These are phyloP conservation scores for Strix uralensis DNA, from an alignment of 2,113 vertebrate genomes.

Conservation along the genomic window DNA sequence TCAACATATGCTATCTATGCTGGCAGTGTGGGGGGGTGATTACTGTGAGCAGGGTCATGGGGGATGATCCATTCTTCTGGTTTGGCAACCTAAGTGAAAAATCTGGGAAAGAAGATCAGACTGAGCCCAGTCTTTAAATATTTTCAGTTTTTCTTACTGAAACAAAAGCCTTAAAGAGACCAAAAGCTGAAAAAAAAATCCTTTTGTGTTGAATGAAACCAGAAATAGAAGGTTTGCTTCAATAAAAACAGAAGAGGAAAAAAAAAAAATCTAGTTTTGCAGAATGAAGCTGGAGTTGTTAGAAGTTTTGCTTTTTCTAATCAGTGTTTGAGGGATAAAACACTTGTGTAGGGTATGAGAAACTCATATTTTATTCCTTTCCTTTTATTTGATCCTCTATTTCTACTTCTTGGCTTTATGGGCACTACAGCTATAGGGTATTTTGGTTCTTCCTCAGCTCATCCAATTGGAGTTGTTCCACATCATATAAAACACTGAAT, in stretches of 20 bases:
- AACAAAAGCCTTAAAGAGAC: conserved; percentile 61
- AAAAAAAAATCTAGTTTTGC: not conserved
- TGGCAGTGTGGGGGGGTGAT: not conserved
- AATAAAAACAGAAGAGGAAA: not conserved
- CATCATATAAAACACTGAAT: conserved; percentile 59
- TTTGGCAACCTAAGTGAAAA: conserved; percentile 61
- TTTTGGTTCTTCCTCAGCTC: conserved; percentile 32
- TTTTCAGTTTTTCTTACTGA: conserved; percentile 54
- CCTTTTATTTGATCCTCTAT: not conserved
- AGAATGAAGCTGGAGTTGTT: not conserved
- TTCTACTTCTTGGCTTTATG: not conserved
- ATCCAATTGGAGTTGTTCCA: conserved; percentile 56
- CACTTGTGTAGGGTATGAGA: accelerated
- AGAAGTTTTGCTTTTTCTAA: conserved; percentile 25
- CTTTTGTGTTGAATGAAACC: conserved; percentile 58
- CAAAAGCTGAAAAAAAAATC: conserved; percentile 34
- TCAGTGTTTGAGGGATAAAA: conserved; percentile 1
- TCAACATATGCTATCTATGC: conserved; percentile 46
- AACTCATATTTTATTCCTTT: not conserved
- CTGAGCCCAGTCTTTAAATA: conserved; percentile 48
- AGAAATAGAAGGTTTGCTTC: conserved; percentile 54
- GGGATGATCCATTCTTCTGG: conserved; percentile 31
- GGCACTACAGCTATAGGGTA: not conserved
- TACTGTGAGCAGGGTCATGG: conserved; percentile 37
- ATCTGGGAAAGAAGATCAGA: conserved; percentile 50